phyloP scores from a whole-genome alignment of 2,888 invertebrate genomes.

The Oxyscelio sp. region DNA sequence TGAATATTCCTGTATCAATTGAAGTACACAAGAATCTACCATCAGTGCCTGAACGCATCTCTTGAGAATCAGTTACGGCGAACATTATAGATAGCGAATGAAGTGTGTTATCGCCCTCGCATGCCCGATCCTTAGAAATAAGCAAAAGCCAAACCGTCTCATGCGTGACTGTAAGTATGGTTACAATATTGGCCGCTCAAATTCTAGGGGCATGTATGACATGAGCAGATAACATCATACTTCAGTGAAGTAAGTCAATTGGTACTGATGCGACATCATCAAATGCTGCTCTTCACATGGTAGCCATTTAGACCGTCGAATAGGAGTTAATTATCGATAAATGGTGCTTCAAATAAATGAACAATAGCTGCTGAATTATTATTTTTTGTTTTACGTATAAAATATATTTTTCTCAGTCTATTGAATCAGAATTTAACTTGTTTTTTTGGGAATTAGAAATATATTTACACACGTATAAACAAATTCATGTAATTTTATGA shows the following conservation, averaged over 20 bases:
- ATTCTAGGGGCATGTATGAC: not conserved
- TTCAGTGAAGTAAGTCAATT: conserved; percentile 13
- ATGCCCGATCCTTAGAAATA: not conserved
- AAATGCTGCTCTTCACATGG: not conserved
- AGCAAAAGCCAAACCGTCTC: conserved; percentile 8
- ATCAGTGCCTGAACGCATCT: not conserved
- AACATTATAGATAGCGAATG: not conserved
- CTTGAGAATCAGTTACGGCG: not conserved
- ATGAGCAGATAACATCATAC: not conserved
- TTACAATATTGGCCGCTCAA: conserved; percentile 15
- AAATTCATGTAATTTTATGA: too few relatives aligned
- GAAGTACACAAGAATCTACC: conserved; percentile 3
- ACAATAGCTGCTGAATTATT: too few relatives aligned
- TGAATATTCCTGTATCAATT: conserved; percentile 11
- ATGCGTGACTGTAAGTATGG: conserved; percentile 14
- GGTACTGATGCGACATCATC: conserved; percentile 29
- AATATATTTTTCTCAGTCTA: too few relatives aligned
- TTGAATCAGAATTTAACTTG: too few relatives aligned
- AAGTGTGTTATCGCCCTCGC: not conserved
- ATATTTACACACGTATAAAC: too few relatives aligned
- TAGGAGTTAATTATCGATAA: too few relatives aligned
- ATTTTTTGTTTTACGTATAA: too few relatives aligned
- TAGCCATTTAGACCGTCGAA: too few relatives aligned
- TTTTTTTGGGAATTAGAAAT: too few relatives aligned
- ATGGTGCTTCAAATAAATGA: too few relatives aligned